Evolutionary conservation across 2,888 invertebrate species (phyloP).

Genomic region (Diaphora mendica): DNA sequence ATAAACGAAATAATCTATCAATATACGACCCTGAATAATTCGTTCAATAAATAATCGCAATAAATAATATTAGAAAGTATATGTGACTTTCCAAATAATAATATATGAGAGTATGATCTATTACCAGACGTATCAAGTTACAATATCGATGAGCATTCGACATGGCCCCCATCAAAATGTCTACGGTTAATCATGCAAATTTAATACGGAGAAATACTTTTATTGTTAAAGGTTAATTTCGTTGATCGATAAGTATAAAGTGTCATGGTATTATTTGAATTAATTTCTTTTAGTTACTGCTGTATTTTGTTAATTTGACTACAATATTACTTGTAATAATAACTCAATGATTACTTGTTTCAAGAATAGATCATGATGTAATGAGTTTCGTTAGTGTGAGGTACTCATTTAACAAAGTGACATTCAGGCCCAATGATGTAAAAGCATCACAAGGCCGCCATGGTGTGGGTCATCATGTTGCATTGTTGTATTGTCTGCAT

Average conservation of each 20-base stretch:
- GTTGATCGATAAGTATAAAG: constrained; percentile 16
- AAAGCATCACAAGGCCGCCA: too few species aligned
- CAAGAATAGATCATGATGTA: too few species aligned
- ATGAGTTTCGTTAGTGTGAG: too few species aligned
- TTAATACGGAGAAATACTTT: constrained; percentile 18
- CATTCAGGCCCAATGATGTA: too few species aligned
- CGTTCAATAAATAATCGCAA: constrained; percentile 22
- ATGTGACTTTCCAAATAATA: constrained; percentile 33
- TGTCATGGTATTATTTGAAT: constrained; percentile 1
- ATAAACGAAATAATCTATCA: constrained; percentile 11
- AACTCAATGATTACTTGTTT: not conserved
- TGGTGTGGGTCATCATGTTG: too few species aligned
- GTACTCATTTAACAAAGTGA: too few species aligned
- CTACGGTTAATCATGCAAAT: constrained; percentile 21
- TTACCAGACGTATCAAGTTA: constrained; percentile 36
- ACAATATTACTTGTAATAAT: not conserved
- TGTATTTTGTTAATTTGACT: not conserved
- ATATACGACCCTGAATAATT: constrained; percentile 17
- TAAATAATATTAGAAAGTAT: constrained; percentile 46
- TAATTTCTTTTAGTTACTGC: not conserved
- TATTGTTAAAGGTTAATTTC: constrained; percentile 16
- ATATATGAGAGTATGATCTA: constrained; percentile 24
- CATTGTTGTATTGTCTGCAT: too few species aligned
- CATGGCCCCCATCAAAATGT: constrained; percentile 18
- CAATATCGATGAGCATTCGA: constrained; percentile 28